Evolutionary conservation across 2,888 invertebrate species (phyloP).

Genomic region (Drosophila siamana): DNA sequence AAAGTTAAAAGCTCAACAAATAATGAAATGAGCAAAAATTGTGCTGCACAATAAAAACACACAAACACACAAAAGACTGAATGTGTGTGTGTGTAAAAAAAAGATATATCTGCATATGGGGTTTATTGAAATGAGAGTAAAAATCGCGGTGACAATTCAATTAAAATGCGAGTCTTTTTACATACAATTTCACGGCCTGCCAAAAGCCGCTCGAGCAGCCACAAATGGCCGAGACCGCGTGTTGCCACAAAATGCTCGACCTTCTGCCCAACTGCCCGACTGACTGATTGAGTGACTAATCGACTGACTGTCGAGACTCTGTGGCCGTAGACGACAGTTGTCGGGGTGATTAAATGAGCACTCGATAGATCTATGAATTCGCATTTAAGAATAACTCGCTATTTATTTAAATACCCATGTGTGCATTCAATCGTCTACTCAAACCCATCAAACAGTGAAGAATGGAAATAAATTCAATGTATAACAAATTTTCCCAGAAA

Average conservation of each 20-base stretch:
- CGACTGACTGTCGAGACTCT: no score
- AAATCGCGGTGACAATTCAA: conserved; percentile 77
- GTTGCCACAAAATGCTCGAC: not conserved
- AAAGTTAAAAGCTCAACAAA: conserved; percentile 76
- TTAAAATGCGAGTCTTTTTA: conserved; percentile 77
- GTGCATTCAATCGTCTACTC: not conserved
- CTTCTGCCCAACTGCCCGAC: not conserved
- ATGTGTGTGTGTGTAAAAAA: conserved; percentile 4
- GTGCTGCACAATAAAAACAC: not conserved
- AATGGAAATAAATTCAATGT: no score
- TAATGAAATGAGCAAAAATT: conserved; percentile 65
- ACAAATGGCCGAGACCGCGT: conserved; percentile 55
- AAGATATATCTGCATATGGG: not conserved
- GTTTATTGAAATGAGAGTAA: conserved; percentile 22
- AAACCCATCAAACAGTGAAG: no score
- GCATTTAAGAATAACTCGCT: not conserved
- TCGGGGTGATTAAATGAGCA: conserved; percentile 58
- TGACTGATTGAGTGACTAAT: not conserved
- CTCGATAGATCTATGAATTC: conserved; percentile 32
- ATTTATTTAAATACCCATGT: not conserved
- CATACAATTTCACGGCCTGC: conserved; percentile 64
- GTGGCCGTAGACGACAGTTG: conserved; percentile 41
- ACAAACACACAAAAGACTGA: not conserved
- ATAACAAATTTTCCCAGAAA: no score
- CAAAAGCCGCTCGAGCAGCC: conserved; percentile 69